These are phyloP conservation scores for Schizopygopsis malacanthus DNA, from an alignment of 2,797 vertebrate species.

Conservation along the genomic window DNA sequence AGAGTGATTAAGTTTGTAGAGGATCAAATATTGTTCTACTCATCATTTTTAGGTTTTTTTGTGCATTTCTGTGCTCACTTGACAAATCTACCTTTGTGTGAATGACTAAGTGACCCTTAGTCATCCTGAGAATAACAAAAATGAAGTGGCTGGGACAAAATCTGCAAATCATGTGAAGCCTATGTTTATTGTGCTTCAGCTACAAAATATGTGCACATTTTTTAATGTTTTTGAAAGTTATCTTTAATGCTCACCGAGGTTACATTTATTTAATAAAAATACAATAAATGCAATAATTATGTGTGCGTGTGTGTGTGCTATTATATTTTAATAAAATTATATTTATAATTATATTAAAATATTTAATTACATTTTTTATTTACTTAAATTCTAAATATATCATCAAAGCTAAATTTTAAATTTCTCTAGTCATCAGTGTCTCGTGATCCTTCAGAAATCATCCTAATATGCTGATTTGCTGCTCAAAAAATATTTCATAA, in stretches of 20 bases:
- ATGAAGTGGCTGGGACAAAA: background rate
- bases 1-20: conserved; percentile 33
- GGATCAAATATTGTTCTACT: conserved; percentile 27
- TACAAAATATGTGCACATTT: background rate
- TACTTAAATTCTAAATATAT: too few relatives aligned
- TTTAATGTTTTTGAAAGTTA: background rate
- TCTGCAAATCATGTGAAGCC: background rate
- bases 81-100: conserved; percentile 9
- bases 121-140: background rate
- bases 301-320: too few relatives aligned
- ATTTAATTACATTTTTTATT: too few relatives aligned
- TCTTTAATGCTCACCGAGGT: background rate
- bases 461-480: too few relatives aligned
- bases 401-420: too few relatives aligned
- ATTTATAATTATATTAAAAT: too few relatives aligned
- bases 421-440: too few relatives aligned
- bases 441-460: too few relatives aligned
- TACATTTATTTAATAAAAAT: background rate
- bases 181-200: background rate
- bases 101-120: conserved; percentile 13
- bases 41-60: conserved; percentile 28
- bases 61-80: conserved; percentile 49
- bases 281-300: background rate
- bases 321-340: too few relatives aligned
- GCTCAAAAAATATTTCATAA: too few relatives aligned